Evolutionary conservation across 2,113 vertebrate genomes (phyloP).

Genomic region (Lagenorhynchus albirostris): DNA sequence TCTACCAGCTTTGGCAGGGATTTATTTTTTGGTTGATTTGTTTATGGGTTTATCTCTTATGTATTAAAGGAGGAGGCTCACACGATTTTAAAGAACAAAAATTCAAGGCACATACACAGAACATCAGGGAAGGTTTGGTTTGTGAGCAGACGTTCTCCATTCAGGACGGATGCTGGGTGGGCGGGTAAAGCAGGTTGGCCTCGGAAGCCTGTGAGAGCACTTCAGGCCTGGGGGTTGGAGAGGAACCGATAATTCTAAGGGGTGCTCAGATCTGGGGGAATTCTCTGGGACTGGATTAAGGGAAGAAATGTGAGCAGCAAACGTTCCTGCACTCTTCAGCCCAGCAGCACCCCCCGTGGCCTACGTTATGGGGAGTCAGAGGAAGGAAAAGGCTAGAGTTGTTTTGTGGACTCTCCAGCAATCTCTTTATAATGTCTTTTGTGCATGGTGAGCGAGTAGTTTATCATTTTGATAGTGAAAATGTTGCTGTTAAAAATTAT

Average conservation of each 20-base stretch:
- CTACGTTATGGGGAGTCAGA: fast-evolving
- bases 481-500: neutral
- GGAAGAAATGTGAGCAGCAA: neutral
- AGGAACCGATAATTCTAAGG: neutral
- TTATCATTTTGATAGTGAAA: neutral
- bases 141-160: neutral
- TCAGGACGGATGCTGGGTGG: neutral
- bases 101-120: neutral
- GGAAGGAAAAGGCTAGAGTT: neutral
- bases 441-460: neutral
- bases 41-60: neutral
- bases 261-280: neutral
- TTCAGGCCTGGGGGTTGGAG: neutral
- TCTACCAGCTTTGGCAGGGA: neutral
- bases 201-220: neutral
- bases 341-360: neutral
- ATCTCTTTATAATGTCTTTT: neutral
- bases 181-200: neutral
- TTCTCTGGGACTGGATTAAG: neutral
- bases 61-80: neutral
- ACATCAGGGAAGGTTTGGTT: neutral
- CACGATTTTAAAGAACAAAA: neutral
- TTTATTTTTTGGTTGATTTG: neutral
- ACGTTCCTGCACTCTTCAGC: too few relatives aligned
- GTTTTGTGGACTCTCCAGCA: neutral